A percentile compares a stretch with the other conserved stretches of the same genome.
These are phyloP conservation scores for Chelmon rostratus DNA, from an alignment of 2,797 vertebrate species.

Conservation along the genomic window DNA sequence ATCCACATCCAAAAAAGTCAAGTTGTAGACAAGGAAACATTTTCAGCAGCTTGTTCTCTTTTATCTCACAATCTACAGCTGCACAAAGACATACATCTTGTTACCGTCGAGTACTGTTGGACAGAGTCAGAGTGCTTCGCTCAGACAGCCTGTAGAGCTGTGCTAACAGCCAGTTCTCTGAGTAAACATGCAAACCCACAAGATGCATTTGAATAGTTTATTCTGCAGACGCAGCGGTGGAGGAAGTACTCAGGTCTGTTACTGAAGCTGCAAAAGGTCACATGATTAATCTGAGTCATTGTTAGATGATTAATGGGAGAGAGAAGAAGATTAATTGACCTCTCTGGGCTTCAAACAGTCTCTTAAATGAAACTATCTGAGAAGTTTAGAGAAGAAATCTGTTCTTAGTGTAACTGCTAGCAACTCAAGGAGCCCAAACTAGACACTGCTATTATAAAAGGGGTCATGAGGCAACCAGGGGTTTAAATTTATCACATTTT, in stretches of 20 bases:
- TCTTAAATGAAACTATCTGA: neutral
- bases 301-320: neutral
- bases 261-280: neutral
- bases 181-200: slow-evolving; percentile 28
- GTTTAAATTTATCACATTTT: no score
- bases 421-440: neutral
- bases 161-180: slow-evolving; percentile 29
- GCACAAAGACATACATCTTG: neutral
- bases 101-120: neutral
- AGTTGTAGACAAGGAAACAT: no score
- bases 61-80: neutral
- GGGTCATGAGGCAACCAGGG: neutral
- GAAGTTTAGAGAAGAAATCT: no score
- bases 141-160: neutral
- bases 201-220: neutral
- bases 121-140: neutral
- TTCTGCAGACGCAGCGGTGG: neutral
- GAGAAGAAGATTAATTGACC: neutral
- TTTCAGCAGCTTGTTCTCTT: neutral
- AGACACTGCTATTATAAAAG: neutral
- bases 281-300: no score
- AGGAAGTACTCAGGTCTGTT: neutral
- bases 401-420: neutral
- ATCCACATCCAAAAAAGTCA: neutral
- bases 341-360: neutral